phyloP scores from a whole-genome alignment of 2,888 invertebrate species.

The Nematopogon swammerdamellus region DNA sequence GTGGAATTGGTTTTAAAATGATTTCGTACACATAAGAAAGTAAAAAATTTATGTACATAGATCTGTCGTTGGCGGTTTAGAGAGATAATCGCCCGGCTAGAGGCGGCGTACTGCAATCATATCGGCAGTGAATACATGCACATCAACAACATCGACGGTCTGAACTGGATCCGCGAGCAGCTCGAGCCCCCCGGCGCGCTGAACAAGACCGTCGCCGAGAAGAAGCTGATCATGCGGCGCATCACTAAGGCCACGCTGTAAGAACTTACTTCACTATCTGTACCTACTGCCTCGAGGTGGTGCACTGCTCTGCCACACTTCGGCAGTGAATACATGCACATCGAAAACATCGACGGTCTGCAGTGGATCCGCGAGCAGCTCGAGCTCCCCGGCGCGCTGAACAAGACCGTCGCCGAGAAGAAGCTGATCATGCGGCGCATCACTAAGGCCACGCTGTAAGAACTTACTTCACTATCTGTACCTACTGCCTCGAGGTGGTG shows the following conservation, averaged over 20 bases:
- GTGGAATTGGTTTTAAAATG: no score
- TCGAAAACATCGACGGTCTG: slow-evolving; percentile 64
- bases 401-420: slow-evolving; percentile 61
- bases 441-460: slow-evolving; percentile 62
- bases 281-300: no score
- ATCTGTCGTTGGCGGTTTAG: slow-evolving; percentile 23
- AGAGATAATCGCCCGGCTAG: slow-evolving; percentile 65
- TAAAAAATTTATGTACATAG: no score
- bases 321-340: slow-evolving; percentile 36
- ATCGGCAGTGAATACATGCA: slow-evolving; percentile 80
- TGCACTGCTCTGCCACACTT: no score
- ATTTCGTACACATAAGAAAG: no score
- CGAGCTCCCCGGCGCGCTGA: slow-evolving; percentile 61
- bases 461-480: no score
- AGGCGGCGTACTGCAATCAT: slow-evolving; percentile 65
- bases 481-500: no score
- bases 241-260: slow-evolving; percentile 65
- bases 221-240: slow-evolving; percentile 63
- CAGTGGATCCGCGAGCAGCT: slow-evolving; percentile 67
- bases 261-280: slow-evolving; percentile 13
- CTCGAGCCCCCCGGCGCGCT: slow-evolving; percentile 64
- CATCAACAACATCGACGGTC: slow-evolving; percentile 64
- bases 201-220: slow-evolving; percentile 59
- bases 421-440: slow-evolving; percentile 64
- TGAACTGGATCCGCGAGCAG: slow-evolving; percentile 65